These are phyloP conservation scores for Romanogobio albipinnatus DNA, from an alignment of 2,113 vertebrate species.

Conservation along the genomic window DNA sequence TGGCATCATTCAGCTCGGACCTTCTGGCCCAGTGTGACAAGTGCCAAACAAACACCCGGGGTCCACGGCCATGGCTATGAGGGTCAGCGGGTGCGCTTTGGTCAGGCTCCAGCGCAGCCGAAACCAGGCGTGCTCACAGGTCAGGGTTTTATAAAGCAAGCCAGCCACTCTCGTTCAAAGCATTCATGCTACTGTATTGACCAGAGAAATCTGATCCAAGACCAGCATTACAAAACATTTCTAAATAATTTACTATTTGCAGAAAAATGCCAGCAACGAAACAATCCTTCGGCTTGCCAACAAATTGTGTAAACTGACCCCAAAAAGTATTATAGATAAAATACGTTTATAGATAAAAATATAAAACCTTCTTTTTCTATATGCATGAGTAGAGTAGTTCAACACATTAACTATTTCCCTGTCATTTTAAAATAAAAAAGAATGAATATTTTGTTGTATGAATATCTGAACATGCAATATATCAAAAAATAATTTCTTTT, in stretches of 20 bases:
- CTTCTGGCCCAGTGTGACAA: constrained; percentile 25
- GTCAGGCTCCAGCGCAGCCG: not conserved
- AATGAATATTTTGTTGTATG: too few relatives aligned
- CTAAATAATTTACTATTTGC: not conserved
- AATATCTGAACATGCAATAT: too few relatives aligned
- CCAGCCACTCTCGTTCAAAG: not conserved
- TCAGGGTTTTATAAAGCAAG: not conserved
- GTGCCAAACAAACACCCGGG: constrained; percentile 28
- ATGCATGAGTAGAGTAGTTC: too few relatives aligned
- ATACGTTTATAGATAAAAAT: not conserved
- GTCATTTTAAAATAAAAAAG: too few relatives aligned
- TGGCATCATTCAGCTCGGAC: constrained; percentile 34
- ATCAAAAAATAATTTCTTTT: too few relatives aligned
- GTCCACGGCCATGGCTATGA: constrained; percentile 33
- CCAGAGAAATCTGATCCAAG: not conserved
- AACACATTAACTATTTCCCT: not conserved
- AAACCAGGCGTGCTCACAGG: not conserved
- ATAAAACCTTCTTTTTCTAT: not conserved
- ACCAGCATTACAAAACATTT: not conserved
- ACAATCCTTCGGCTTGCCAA: not conserved
- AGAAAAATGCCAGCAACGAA: not conserved
- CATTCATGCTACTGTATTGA: not conserved
- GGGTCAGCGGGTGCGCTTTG: constrained; percentile 32
- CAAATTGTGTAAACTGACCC: not conserved
- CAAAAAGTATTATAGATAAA: not conserved